These are phyloP conservation scores for Peromyscus nudipes DNA, from an alignment of 2,797 vertebrate species.

Conservation along the genomic window DNA sequence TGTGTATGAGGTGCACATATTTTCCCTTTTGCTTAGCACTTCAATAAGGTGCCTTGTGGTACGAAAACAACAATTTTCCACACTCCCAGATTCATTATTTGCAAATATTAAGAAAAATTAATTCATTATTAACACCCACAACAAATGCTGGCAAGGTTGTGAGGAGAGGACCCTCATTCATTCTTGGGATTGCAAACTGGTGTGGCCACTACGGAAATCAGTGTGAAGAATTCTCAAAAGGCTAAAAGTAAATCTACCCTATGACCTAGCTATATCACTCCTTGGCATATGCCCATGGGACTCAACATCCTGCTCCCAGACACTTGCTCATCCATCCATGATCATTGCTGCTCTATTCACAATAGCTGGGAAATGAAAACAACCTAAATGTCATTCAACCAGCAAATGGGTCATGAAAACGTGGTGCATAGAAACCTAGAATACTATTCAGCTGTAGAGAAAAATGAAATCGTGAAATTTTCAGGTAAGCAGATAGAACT, in stretches of 20 bases:
- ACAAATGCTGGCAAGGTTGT: neutral
- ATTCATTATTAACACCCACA: neutral
- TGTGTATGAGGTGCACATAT: neutral
- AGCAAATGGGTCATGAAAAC: neutral
- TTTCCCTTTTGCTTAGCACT: constrained; percentile 12
- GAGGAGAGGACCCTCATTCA: neutral
- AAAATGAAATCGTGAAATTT: neutral
- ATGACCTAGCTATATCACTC: neutral
- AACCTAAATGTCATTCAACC: neutral
- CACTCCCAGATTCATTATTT: neutral
- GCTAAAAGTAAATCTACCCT: neutral
- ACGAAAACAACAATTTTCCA: neutral
- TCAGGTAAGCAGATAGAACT: neutral
- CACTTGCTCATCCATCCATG: neutral
- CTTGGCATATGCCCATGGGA: neutral
- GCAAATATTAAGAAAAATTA: no score
- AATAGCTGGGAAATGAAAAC: neutral
- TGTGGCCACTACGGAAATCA: neutral
- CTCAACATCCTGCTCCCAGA: neutral
- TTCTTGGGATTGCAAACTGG: neutral
- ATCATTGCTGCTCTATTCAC: neutral
- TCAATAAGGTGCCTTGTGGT: neutral
- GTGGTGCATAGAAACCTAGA: no score
- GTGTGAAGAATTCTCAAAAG: neutral
- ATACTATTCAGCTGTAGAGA: neutral